Conservation (phyloP, 2,797 vertebrate genomes). For the Epinephelus awoara region DNA sequence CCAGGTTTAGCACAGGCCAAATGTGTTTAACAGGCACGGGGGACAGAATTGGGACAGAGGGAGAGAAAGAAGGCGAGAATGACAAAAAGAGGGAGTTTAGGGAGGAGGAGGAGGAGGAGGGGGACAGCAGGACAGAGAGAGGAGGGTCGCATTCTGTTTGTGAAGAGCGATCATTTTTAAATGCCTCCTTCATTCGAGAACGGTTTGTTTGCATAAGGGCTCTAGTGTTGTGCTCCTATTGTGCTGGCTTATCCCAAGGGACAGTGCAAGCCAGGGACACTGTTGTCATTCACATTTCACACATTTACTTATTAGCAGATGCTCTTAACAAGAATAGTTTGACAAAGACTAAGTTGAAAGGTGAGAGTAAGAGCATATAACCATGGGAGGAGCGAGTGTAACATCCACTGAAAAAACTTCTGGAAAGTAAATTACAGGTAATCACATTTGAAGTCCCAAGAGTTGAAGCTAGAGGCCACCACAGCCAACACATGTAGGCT, state of each 20-base stretch:
- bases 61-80: constrained; percentile 26
- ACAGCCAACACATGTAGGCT: background rate
- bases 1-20: constrained; percentile 61
- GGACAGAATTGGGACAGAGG: constrained; percentile 15
- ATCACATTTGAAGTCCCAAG: background rate
- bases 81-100: constrained; percentile 43
- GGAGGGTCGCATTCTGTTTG: constrained; percentile 72
- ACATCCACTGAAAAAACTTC: background rate
- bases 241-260: constrained; percentile 73
- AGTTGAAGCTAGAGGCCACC: background rate
- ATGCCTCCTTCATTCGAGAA: constrained; percentile 80
- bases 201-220: constrained; percentile 82
- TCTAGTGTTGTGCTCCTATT: constrained; percentile 75
- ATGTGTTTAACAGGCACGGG: constrained; percentile 53
- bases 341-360: constrained; percentile 18
- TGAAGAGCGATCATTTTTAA: constrained; percentile 80
- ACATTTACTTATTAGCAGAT: constrained; percentile 64
- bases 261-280: constrained; percentile 64
- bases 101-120: background rate
- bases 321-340: constrained; percentile 24
- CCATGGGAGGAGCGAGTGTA: background rate
- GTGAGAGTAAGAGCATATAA: background rate
- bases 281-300: constrained; percentile 75
- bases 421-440: background rate
- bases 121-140: constrained; percentile 44